Base-by-base conservation (phyloP, 2,797 vertebrate species). In the Scomberomorus guttatus region DNA sequence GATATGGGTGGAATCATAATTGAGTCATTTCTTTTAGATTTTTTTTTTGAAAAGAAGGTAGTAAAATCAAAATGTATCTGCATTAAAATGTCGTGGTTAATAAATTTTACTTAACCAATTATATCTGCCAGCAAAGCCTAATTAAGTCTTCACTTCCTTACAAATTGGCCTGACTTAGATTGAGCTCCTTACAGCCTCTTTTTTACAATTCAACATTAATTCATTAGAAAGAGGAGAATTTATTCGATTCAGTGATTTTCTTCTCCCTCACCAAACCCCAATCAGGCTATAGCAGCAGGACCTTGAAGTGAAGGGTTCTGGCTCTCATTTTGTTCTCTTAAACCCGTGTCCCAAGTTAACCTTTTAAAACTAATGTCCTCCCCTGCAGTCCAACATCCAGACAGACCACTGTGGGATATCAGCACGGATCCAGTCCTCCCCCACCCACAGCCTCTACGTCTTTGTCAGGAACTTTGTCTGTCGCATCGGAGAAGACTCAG, bases 381-480 rank as follows among this genome's bases (percentile, higher is more conserved):
- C 75, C 70, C 66, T 73, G 12, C 29, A 99, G 98, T 97, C 95
- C 8, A 97, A 97, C 83, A 91, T 97, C 82, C 98, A 98, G 81
- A 94, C 95, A 55, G 97, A 98, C 75, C 94, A 95, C 89, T 97
- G 96, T 0, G 97, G 95, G 15, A 96, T 95, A 0, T 97, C 96
- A 13, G 96, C 97, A 5, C 93, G 98, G n/a, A 95, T 97, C 87
- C 96, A 97, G 74, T 97, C 97, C 3, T 98, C 97, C 5, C 98
- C 98, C 42, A 98, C 98, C 0, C 97, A 99, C 94, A 98, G 98
- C 86, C 96, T 99, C 2, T 99, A 99, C 0, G 98, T 99, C 48
- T 99, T 98, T n/a, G 97, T 99, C 88, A 94, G 98, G 77, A 99
- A 99, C 91, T 99, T 99, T 79, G 98, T 99, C 18, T 99, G 98